Percentiles rank a stretch among this genome's conserved stretches.
These are phyloP conservation scores for Graptemys geographica DNA, from an alignment of 2,797 vertebrate genomes.

Conservation along the genomic window DNA sequence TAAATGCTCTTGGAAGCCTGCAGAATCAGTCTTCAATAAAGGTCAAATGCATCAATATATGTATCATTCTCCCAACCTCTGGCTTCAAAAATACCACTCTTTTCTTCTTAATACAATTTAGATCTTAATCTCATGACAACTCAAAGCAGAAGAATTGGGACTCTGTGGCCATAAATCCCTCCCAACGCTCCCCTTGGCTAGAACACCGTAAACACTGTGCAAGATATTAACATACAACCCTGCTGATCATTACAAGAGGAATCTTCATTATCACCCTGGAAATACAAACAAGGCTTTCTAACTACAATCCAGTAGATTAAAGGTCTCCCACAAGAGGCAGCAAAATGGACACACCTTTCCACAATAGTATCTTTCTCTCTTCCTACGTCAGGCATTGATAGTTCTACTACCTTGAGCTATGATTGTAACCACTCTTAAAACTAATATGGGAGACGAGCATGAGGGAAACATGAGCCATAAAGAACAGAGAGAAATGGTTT, in stretches of 20 bases:
- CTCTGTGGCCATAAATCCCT: background rate
- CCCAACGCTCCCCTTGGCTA: background rate
- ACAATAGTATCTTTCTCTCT: constrained; percentile 8
- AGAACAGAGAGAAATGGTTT: constrained; percentile 41
- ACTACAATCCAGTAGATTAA: background rate
- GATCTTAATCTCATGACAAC: background rate
- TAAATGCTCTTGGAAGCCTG: background rate
- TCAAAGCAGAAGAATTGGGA: background rate
- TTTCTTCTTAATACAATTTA: background rate
- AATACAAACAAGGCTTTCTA: constrained; percentile 3
- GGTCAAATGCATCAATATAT: background rate
- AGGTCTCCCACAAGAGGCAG: background rate
- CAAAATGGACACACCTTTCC: background rate
- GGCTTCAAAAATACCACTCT: background rate
- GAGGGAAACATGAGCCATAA: constrained; percentile 8
- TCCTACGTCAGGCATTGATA: constrained; percentile 38
- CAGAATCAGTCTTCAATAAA: constrained; percentile 12
- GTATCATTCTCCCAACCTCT: background rate
- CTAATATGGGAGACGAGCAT: constrained; percentile 59
- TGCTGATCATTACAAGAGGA: background rate
- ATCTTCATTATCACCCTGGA: background rate
- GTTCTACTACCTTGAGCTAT: constrained; percentile 43
- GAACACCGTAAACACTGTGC: constrained; percentile 29
- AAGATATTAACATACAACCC: background rate
- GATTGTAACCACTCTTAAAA: constrained; percentile 40